Evolutionary conservation across 2,888 invertebrate species (phyloP), one percentile per base, ranked within the genome.

Genomic region (Buathra laborator): DNA sequence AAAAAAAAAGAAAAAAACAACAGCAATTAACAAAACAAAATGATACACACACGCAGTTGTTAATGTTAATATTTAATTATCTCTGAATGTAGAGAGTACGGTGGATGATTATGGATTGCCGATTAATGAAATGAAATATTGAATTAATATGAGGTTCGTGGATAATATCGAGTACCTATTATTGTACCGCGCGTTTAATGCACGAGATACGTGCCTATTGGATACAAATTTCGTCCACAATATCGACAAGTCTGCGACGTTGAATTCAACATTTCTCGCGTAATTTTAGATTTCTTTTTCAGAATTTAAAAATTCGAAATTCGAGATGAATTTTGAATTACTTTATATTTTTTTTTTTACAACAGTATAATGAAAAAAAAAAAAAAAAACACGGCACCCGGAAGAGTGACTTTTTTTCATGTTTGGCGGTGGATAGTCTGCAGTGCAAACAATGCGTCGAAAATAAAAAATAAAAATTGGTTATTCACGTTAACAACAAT

Each of bases 1-100:
- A 12, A n/a, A 44, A 53, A 32, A 24, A 19, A n/a, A 51, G 59
- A 51, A 16, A 12, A 46, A 59, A 37, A 56, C 67, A 56, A 51
- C 32, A 66, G 7, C 37, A 46, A 67, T 19, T 19, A 16, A 16
- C 56, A 7, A n/a, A 56, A 56, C 9, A 19, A 67, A 67, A 67
- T 12, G 43, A 44, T 16, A 67, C 12, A 44, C 16, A 43, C 43
- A 86, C 78, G 82, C 84, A 87, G 78, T 87, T 85, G 86, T 87
- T 85, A 83, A 86, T 85, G 85, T 86, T 83, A 37, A 86, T 85
- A 84, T 89, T 90, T 88, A 90, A 86, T 88, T 79, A 88, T 86
- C 85, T 87, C 64, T 86, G 81, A 89, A 87, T 89, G 87, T 88
- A 88, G 78, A 87, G 84, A 81, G 81, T 37, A 86, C 76, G 82